phyloP scores from a whole-genome alignment of 2,797 vertebrate species.

The Enteromius unitaeniatus region DNA sequence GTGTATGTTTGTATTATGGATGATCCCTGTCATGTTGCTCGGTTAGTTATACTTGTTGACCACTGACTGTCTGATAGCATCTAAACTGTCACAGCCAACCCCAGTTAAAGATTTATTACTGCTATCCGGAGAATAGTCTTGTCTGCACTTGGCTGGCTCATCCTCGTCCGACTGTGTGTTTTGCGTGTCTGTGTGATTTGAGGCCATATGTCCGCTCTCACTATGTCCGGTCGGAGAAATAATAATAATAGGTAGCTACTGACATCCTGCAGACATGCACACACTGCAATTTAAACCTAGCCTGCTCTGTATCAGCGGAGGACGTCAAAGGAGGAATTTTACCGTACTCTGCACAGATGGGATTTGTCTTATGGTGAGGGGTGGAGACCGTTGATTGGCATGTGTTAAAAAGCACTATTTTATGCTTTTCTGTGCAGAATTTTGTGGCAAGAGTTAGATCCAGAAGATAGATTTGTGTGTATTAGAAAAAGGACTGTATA shows the following conservation, averaged over 20 bases:
- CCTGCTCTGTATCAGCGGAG: conserved; percentile 49
- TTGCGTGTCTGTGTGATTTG: conserved; percentile 37
- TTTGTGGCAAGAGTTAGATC: background rate
- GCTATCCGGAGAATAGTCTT: conserved; percentile 25
- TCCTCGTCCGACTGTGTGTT: conserved; percentile 16
- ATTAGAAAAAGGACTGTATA: background rate
- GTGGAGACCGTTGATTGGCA: conserved; percentile 18
- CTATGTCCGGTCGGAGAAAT: conserved; percentile 38
- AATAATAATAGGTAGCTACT: conserved; percentile 55
- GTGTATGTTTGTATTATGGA: conserved; percentile 32
- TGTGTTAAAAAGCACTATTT: background rate
- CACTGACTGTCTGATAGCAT: conserved; percentile 55
- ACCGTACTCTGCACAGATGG: conserved; percentile 46
- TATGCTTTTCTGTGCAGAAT: conserved; percentile 16
- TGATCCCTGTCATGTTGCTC: conserved; percentile 43
- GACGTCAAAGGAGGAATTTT: conserved; percentile 52
- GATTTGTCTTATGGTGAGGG: conserved; percentile 38
- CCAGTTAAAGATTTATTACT: conserved; percentile 46
- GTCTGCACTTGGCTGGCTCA: conserved; percentile 34
- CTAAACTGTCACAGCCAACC: conserved; percentile 42
- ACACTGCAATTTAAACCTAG: conserved; percentile 56
- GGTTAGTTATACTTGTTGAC: conserved; percentile 42
- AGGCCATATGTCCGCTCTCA: conserved; percentile 47
- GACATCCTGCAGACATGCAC: conserved; percentile 55
- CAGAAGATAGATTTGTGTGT: background rate